Conservation (phyloP, 2,797 vertebrate species). For the Nasua narica region DNA sequence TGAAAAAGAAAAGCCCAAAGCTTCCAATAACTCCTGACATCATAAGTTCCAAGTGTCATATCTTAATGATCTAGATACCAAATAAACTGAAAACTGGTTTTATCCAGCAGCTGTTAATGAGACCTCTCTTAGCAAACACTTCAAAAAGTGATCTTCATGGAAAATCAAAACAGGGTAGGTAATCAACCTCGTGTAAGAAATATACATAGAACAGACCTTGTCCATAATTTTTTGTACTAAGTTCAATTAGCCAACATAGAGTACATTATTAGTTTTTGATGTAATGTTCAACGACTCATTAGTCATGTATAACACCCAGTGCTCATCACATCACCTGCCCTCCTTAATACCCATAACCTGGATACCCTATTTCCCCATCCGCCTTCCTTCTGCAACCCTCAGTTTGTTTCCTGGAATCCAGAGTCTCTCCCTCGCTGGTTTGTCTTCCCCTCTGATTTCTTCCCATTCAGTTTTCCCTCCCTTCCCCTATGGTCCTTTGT, state of each 20-base stretch:
- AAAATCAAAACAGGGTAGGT: background rate
- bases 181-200: background rate
- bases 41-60: background rate
- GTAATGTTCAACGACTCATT: too few species aligned
- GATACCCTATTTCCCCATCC: too few species aligned
- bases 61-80: constrained; percentile 13
- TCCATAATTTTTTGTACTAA: background rate
- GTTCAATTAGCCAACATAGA: background rate
- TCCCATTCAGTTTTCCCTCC: too few species aligned
- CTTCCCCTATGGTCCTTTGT: too few species aligned
- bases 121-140: background rate
- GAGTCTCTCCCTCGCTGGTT: too few species aligned
- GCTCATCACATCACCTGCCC: too few species aligned
- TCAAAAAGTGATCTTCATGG: background rate
- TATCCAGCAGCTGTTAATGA: background rate
- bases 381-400: too few species aligned
- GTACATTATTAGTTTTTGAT: background rate
- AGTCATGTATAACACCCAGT: too few species aligned
- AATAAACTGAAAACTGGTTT: background rate
- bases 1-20: background rate
- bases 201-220: background rate
- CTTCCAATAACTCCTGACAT: background rate
- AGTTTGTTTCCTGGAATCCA: too few species aligned
- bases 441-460: too few species aligned
- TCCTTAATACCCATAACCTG: too few species aligned